phyloP scores from a whole-genome alignment of 2,797 vertebrate species.

The Petrocephalus schoutedeni region DNA sequence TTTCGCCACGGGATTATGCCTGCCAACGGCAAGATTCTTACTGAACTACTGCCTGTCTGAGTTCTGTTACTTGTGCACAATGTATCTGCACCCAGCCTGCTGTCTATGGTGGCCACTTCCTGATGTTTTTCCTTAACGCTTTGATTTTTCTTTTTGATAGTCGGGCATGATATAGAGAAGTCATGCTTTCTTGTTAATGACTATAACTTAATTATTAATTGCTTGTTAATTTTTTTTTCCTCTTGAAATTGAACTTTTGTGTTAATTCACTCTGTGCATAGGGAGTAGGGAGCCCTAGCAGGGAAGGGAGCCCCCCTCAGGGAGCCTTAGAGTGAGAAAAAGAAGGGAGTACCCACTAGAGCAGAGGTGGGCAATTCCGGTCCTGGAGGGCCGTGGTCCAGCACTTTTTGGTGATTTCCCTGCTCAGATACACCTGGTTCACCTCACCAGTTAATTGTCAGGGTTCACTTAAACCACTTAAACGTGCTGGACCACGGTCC shows the following conservation, averaged over 20 bases:
- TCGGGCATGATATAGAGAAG: not conserved
- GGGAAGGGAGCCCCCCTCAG: too few relatives aligned
- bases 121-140: not conserved
- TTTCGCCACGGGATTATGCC: not conserved
- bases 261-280: not conserved
- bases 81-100: not conserved
- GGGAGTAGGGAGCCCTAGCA: not conserved
- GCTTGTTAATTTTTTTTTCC: not conserved
- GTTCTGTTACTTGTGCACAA: not conserved
- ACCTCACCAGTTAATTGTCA: too few relatives aligned
- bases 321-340: slow-evolving; percentile 60
- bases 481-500: too few relatives aligned
- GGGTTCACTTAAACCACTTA: too few relatives aligned
- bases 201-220: not conserved
- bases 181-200: not conserved
- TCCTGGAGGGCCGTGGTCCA: too few relatives aligned
- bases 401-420: too few relatives aligned
- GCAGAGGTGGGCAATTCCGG: too few relatives aligned
- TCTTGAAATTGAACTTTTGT: not conserved
- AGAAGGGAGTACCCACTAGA: too few relatives aligned
- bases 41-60: not conserved
- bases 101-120: not conserved
- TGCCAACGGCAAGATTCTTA: not conserved
- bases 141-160: not conserved
- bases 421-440: too few relatives aligned